These are phyloP conservation scores for Ondatra zibethicus DNA, from an alignment of 2,113 vertebrate genomes.

Conservation along the genomic window DNA sequence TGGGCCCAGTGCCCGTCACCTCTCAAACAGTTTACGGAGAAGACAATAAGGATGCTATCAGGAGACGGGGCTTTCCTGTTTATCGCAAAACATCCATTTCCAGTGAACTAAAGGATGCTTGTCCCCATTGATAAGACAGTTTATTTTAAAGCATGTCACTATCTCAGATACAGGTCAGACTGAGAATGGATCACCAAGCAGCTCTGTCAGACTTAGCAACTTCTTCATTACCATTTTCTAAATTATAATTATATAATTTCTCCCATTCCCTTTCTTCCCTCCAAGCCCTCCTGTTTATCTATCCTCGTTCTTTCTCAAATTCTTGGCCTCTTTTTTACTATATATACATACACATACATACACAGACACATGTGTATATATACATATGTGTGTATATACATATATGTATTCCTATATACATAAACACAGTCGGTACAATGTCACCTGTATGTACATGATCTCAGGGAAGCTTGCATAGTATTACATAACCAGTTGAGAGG, in stretches of 20 bases:
- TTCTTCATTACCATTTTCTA: neutral
- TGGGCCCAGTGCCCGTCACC: neutral
- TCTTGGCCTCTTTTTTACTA: neutral
- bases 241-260: neutral
- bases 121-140: neutral
- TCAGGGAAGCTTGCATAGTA: neutral
- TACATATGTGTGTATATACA: too few relatives aligned
- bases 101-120: neutral
- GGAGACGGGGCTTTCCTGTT: neutral
- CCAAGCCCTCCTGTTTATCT: neutral
- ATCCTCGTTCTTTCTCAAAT: neutral
- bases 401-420: neutral
- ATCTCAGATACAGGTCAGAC: constrained; percentile 52
- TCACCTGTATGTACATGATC: neutral
- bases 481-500: neutral
- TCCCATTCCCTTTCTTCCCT: neutral
- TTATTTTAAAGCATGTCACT: constrained; percentile 45
- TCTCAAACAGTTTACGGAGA: neutral
- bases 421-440: neutral
- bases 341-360: neutral
- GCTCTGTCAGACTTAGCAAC: neutral
- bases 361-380: too few relatives aligned
- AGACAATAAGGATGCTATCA: neutral
- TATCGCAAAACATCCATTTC: constrained; percentile 10
- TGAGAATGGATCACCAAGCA: neutral